Percentiles rank a stretch among this genome's conserved stretches.
These are phyloP conservation scores for Coluber constrictor DNA, from an alignment of 2,797 vertebrate species.

Conservation along the genomic window DNA sequence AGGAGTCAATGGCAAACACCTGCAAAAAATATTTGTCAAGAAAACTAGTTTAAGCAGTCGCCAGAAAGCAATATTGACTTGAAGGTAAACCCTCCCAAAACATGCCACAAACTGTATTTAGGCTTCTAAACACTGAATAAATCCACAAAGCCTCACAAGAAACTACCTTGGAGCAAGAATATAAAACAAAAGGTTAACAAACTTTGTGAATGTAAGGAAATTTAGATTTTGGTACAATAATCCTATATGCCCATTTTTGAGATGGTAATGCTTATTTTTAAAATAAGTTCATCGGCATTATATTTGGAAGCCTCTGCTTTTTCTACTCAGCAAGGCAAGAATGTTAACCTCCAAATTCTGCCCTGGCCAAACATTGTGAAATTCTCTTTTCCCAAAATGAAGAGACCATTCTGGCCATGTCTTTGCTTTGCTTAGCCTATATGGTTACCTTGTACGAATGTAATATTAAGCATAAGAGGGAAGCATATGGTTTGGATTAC, in stretches of 20 bases:
- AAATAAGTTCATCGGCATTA: too few species aligned
- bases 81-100: neutral
- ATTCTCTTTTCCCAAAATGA: neutral
- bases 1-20: neutral
- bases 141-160: neutral
- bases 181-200: neutral
- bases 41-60: neutral
- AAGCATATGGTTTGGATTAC: neutral
- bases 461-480: neutral
- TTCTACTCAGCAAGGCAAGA: neutral
- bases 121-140: neutral
- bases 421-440: neutral
- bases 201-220: neutral
- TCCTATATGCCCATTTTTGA: neutral
- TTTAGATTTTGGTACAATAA: neutral
- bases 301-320: too few species aligned
- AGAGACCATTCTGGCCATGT: neutral
- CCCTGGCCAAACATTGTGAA: neutral
- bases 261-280: neutral
- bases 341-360: neutral
- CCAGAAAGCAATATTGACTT: neutral
- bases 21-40: neutral
- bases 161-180: neutral
- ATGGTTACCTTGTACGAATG: neutral
- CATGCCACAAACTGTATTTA: neutral